These are phyloP conservation scores for Pyrgus malvae DNA, from an alignment of 2,888 invertebrate species.

Conservation along the genomic window DNA sequence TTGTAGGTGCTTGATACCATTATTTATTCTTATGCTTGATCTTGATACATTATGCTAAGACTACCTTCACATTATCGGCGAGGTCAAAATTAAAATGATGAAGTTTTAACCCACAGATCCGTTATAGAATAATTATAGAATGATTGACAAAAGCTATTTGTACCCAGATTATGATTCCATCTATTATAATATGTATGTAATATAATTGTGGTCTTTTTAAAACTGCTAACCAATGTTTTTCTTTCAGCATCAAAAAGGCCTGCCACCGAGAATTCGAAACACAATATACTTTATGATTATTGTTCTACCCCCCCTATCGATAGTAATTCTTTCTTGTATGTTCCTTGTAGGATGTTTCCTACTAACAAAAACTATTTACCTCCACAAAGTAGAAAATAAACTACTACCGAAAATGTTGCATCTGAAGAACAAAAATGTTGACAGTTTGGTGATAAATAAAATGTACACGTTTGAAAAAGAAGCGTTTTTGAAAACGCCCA, in stretches of 20 bases:
- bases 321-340: conserved; percentile 44
- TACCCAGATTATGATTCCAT: too few relatives aligned
- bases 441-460: conserved; percentile 54
- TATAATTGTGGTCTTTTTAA: too few relatives aligned
- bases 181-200: too few relatives aligned
- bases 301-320: conserved; percentile 74
- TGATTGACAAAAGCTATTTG: too few relatives aligned
- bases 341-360: conserved; percentile 55
- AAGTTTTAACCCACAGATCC: too few relatives aligned
- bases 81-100: too few relatives aligned
- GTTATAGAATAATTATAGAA: too few relatives aligned
- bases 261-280: conserved; percentile 72
- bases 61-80: too few relatives aligned
- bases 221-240: not conserved
- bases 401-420: conserved; percentile 51
- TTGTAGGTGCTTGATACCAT: too few relatives aligned
- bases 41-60: too few relatives aligned
- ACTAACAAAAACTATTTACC: conserved; percentile 51
- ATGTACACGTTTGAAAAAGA: conserved; percentile 62
- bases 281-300: conserved; percentile 76
- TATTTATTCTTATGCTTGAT: too few relatives aligned
- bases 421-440: conserved; percentile 56
- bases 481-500: conserved; percentile 48
- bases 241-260: conserved; percentile 80
- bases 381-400: conserved; percentile 46